These are phyloP conservation scores for Eclectus roratus DNA, from an alignment of 2,113 vertebrate species.

Conservation along the genomic window DNA sequence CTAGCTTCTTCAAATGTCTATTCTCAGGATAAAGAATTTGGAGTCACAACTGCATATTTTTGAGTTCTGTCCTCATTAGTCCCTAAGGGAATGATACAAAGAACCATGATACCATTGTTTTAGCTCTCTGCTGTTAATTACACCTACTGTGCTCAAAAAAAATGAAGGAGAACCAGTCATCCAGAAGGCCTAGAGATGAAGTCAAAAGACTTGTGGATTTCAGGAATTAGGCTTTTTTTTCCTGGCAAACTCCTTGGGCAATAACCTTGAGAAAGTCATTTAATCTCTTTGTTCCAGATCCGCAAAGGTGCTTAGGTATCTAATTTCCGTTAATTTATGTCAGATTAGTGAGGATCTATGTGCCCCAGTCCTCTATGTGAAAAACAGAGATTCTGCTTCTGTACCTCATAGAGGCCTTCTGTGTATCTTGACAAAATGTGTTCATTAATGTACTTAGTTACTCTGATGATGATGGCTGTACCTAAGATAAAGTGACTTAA, in stretches of 20 bases:
- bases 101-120: background rate
- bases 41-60: background rate
- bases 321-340: conserved; percentile 35
- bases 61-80: background rate
- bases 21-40: background rate
- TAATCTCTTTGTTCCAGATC: background rate
- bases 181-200: background rate
- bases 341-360: background rate
- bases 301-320: background rate
- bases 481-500: background rate
- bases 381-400: background rate
- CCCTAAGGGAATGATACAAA: background rate
- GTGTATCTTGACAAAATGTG: background rate
- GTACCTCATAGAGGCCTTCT: background rate
- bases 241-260: background rate
- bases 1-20: background rate
- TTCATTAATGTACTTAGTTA: conserved; percentile 19
- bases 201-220: background rate
- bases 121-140: background rate
- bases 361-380: background rate
- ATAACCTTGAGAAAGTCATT: background rate
- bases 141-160: background rate
- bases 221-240: background rate
- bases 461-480: background rate
- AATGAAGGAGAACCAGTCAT: background rate